Percentiles rank a stretch among this genome's conserved stretches.
Evolutionary conservation across 2,113 vertebrate genomes (phyloP).

Genomic region (Conger conger): DNA sequence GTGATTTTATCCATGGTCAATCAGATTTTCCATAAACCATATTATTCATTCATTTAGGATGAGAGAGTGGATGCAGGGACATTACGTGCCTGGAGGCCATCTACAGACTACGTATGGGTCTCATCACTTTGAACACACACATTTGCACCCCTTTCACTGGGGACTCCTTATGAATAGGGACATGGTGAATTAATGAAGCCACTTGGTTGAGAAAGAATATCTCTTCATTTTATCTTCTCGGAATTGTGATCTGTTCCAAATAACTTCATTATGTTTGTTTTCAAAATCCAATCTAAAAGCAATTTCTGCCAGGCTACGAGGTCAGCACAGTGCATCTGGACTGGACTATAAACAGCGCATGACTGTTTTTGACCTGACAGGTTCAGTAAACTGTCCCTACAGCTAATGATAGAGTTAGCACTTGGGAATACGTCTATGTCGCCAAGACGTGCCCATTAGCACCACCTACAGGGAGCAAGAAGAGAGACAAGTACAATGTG

Average conservation of each 20-base stretch:
- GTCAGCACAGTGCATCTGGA: slow-evolving; percentile 2
- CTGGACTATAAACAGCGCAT: slow-evolving; percentile 3
- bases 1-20: neutral
- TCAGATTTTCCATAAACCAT: neutral
- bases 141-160: neutral
- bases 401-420: neutral
- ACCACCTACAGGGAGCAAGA: neutral
- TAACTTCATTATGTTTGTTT: neutral
- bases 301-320: neutral
- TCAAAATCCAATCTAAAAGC: slow-evolving; percentile 3
- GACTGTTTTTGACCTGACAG: slow-evolving; percentile 6
- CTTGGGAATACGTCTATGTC: neutral
- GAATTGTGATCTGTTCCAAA: neutral
- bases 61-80: neutral
- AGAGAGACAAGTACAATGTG: neutral
- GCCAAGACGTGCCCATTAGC: neutral
- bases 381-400: neutral
- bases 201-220: neutral
- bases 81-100: neutral
- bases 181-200: slow-evolving; percentile 6
- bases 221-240: neutral
- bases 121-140: neutral
- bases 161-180: slow-evolving; percentile 5
- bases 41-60: neutral
- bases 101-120: neutral